Evolutionary conservation across 2,113 vertebrate species (phyloP), one percentile per base, ranked within the genome.

Genomic region (Hemicordylus capensis): DNA sequence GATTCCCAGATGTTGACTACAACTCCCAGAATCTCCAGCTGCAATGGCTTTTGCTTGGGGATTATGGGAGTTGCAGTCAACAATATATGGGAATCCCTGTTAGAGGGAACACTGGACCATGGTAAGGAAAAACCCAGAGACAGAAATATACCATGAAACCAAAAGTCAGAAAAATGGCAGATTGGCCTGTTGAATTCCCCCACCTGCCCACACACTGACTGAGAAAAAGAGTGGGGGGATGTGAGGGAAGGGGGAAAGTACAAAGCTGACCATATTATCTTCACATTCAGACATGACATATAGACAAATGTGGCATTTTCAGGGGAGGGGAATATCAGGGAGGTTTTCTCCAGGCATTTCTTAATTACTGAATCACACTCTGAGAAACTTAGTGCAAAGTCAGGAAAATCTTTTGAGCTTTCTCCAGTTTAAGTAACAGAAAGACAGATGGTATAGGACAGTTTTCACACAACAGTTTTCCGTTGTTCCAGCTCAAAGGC

Each of bases 401-500:
- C n/a, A 80, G 42, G 31, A 72, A 59, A 85, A 79, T 6, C 46
- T 22, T 51, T 72, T 63, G 63, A 80, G 77, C 76, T 80, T 85
- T 79, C 34, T 20, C 56, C n/a, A 72, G 66, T 73, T 54, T 39
- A 59, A 79, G 31, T 14, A 79, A 34, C 56, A 80, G 24, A 80
- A 69, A 80, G 76, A 17, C 76, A 63, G 66, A 72, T 80, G 76
- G 76, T 73, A 48, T 37, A n/a, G 69, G 84, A 24, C 42, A 72
- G 34, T 79, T 73, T 73, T 73, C 76, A 80, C 42, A 85, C 58
- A n/a, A n/a, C n/a, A n/a, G n/a, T n/a, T n/a, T n/a, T n/a, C n/a
- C n/a, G n/a, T 44, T 85, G 76, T 63, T 44, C 56, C 24, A n/a
- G 42, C 26, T 34, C 37, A 73, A 34, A 59, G 37, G 66, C 67